phyloP scores from a whole-genome alignment of 2,888 invertebrate species.

The Himalopsyche anomala region DNA sequence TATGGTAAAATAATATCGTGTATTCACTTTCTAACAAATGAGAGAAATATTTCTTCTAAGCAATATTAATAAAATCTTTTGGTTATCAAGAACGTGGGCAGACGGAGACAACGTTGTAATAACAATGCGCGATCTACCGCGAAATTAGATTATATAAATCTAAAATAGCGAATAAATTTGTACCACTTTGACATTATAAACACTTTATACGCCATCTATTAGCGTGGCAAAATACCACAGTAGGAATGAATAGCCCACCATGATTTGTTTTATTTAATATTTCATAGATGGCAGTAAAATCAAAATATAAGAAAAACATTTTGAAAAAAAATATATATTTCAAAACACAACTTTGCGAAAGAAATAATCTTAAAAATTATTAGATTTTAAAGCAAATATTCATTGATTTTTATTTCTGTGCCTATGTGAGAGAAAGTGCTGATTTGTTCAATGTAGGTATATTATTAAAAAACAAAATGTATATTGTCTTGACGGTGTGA shows the following conservation, averaged over 20 bases:
- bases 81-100: too few species aligned
- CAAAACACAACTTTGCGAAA: too few species aligned
- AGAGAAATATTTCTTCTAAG: too few species aligned
- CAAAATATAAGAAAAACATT: too few species aligned
- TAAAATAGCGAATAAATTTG: neutral
- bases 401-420: too few species aligned
- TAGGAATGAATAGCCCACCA: neutral
- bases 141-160: constrained; percentile 16
- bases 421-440: too few species aligned
- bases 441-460: too few species aligned
- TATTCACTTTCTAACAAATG: neutral
- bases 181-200: neutral
- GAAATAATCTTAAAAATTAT: too few species aligned
- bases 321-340: too few species aligned
- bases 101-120: neutral
- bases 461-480: too few species aligned
- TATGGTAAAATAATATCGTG: neutral
- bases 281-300: neutral
- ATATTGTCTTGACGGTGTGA: too few species aligned
- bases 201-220: neutral
- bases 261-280: neutral
- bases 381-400: too few species aligned
- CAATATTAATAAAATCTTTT: neutral
- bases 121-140: neutral
- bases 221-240: neutral